A percentile compares a stretch with the other conserved stretches of the same genome.
These are phyloP conservation scores for Horisme vitalbata DNA, from an alignment of 2,888 invertebrate genomes.

Conservation along the genomic window DNA sequence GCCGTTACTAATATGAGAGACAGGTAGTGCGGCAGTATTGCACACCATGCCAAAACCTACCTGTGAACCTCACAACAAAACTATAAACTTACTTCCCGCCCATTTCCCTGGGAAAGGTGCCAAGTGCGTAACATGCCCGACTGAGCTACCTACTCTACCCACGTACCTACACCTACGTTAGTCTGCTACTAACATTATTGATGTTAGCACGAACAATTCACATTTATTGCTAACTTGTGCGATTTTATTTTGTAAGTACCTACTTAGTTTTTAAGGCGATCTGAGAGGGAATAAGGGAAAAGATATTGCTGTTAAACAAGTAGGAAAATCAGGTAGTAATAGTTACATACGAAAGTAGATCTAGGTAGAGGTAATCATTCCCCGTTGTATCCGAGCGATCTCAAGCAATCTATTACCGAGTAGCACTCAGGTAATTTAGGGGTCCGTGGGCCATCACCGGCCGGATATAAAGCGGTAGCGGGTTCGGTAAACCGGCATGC, in stretches of 20 bases:
- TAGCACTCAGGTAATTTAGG: constrained; percentile 31
- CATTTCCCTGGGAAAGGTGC: constrained; percentile 9
- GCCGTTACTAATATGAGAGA: too few relatives aligned
- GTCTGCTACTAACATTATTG: too few relatives aligned
- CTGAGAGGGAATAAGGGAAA: too few relatives aligned
- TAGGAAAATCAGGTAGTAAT: too few relatives aligned
- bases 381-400: constrained; percentile 9
- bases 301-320: too few relatives aligned
- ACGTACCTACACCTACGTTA: not conserved
- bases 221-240: too few relatives aligned
- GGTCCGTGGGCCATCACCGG: constrained; percentile 31
- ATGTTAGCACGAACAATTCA: too few relatives aligned
- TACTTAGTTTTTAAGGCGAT: too few relatives aligned
- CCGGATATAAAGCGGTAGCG: constrained; percentile 44
- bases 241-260: too few relatives aligned
- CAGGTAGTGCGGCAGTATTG: not conserved
- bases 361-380: not conserved
- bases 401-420: not conserved
- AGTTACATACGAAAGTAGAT: too few relatives aligned
- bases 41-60: not conserved
- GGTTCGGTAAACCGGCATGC: constrained; percentile 17
- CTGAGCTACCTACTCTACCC: not conserved
- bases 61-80: constrained; percentile 2
- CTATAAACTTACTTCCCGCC: constrained; percentile 7
- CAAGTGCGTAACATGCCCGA: not conserved